Conservation (phyloP, 2,888 invertebrate species). For the Ctenicera cuprea region DNA sequence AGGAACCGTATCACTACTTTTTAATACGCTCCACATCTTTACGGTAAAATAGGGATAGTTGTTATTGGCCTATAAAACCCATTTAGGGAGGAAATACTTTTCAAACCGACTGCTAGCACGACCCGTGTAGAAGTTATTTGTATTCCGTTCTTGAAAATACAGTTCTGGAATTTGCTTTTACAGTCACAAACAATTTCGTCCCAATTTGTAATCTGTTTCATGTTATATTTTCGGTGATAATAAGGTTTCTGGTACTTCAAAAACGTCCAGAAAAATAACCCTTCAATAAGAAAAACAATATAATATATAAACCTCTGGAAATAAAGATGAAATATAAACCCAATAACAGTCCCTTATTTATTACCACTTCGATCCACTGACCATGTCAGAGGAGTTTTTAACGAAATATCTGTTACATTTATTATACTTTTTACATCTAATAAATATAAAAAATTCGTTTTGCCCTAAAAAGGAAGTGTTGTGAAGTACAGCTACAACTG, state of each 20-base stretch:
- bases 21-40: constrained; percentile 49
- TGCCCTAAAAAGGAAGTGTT: too few relatives aligned
- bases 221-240: constrained; percentile 41
- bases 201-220: constrained; percentile 46
- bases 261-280: constrained; percentile 39
- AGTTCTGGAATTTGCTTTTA: constrained; percentile 44
- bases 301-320: constrained; percentile 9
- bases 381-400: constrained; percentile 23
- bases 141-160: constrained; percentile 44
- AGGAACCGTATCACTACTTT: constrained; percentile 47
- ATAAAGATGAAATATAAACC: constrained; percentile 37
- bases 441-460: too few relatives aligned
- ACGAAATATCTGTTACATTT: constrained; percentile 20
- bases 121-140: constrained; percentile 39
- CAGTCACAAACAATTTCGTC: constrained; percentile 46
- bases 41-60: constrained; percentile 51
- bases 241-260: constrained; percentile 26
- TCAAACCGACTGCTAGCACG: constrained; percentile 38
- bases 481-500: too few relatives aligned
- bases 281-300: background rate
- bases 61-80: constrained; percentile 56
- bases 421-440: constrained; percentile 6
- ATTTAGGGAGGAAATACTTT: constrained; percentile 48
- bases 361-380: constrained; percentile 32
- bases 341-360: constrained; percentile 27